Conservation (phyloP, 2,797 vertebrate genomes). For the Petrocephalus sullivani region DNA sequence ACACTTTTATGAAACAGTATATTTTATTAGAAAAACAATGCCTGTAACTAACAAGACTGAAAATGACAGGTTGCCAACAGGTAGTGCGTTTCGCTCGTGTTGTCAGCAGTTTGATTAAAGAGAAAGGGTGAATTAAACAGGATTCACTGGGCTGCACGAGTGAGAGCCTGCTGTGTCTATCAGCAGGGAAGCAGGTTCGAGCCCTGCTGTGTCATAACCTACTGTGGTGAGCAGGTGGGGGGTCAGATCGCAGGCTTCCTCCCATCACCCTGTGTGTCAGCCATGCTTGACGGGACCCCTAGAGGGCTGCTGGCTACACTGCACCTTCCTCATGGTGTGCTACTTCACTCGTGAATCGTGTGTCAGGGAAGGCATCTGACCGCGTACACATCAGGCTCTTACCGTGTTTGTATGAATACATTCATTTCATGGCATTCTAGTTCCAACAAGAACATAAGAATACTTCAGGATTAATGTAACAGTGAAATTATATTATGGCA, state of each 20-base stretch:
- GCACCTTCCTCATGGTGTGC: background rate
- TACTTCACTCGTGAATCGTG: background rate
- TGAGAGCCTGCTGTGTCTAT: background rate
- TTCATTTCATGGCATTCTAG: background rate
- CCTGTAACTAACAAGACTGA: background rate
- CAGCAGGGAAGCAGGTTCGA: background rate
- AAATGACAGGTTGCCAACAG: background rate
- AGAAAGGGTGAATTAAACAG: background rate
- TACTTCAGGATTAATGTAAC: background rate
- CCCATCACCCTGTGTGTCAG: background rate
- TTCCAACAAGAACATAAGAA: background rate
- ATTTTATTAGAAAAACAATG: background rate
- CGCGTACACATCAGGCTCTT: background rate
- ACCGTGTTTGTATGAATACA: background rate
- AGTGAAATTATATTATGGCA: background rate
- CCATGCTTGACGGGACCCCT: background rate
- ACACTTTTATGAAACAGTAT: background rate
- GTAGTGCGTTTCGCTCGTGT: background rate
- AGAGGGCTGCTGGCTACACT: background rate
- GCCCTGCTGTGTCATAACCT: background rate
- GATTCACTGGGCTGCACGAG: background rate
- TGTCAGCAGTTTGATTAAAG: background rate
- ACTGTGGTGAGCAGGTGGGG: background rate
- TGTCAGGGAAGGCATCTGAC: background rate
- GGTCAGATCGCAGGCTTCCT: background rate